A percentile compares a stretch with the other conserved stretches of the same genome.
These are phyloP conservation scores for Elephantulus edwardii DNA, from an alignment of 2,113 vertebrate genomes.

Conservation along the genomic window DNA sequence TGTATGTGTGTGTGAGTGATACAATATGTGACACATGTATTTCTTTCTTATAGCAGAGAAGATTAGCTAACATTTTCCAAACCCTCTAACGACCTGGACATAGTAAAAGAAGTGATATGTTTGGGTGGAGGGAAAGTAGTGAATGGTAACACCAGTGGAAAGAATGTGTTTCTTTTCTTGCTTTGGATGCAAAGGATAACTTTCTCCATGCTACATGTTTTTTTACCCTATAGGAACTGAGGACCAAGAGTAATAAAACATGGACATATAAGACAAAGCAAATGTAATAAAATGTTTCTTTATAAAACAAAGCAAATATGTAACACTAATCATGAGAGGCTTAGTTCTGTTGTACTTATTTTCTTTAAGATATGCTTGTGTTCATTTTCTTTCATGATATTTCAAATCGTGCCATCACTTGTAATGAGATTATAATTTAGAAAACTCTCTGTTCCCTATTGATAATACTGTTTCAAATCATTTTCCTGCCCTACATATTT, in stretches of 20 bases:
- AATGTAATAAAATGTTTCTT: background rate
- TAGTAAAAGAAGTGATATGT: slow-evolving; percentile 64
- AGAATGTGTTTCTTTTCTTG: slow-evolving; percentile 34
- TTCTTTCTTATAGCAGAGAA: slow-evolving; percentile 54
- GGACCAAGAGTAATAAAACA: background rate
- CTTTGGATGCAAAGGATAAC: slow-evolving; percentile 32
- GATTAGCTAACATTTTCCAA: slow-evolving; percentile 69
- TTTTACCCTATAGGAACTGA: slow-evolving; percentile 33
- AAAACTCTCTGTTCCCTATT: background rate
- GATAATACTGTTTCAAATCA: background rate
- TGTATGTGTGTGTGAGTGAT: background rate
- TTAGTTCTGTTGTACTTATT: background rate
- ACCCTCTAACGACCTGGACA: slow-evolving; percentile 35
- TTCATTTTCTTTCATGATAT: background rate
- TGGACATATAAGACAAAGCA: slow-evolving; percentile 7
- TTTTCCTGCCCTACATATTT: background rate
- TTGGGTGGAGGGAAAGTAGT: background rate
- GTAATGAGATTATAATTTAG: background rate
- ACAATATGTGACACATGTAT: too few relatives aligned
- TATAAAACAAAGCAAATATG: background rate
- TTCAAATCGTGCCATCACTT: background rate
- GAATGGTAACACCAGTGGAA: slow-evolving; percentile 56
- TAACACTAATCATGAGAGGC: background rate
- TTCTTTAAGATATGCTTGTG: background rate
- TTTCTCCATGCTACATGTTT: background rate